A percentile compares a stretch with the other conserved stretches of the same genome.
Evolutionary conservation across 2,888 invertebrate species (phyloP).

Genomic region (Erannis defoliaria): DNA sequence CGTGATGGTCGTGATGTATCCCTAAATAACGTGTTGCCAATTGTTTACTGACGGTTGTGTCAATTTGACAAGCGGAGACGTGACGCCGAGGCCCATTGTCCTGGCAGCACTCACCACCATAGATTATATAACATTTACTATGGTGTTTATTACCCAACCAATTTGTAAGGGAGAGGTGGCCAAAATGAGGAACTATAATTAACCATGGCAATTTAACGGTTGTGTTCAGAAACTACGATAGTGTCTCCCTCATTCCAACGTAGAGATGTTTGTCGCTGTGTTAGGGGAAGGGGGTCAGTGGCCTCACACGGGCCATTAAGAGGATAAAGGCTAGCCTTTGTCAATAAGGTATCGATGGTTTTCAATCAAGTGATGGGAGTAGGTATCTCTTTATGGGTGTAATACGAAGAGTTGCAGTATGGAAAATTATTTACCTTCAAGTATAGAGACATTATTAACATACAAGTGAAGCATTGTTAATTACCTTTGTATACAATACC

Average conservation of each 20-base stretch:
- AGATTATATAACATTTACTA: not conserved
- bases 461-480: too few relatives aligned
- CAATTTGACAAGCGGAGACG: conserved; percentile 58
- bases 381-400: conserved; percentile 30
- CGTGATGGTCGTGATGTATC: conserved; percentile 25
- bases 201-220: not conserved
- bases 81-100: conserved; percentile 44
- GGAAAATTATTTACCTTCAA: too few relatives aligned
- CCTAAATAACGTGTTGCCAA: conserved; percentile 37
- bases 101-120: conserved; percentile 24
- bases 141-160: not conserved
- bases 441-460: too few relatives aligned
- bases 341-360: conserved; percentile 55
- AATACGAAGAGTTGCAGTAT: conserved; percentile 31
- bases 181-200: not conserved
- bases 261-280: not conserved
- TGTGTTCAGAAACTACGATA: not conserved
- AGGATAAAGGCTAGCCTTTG: conserved; percentile 52
- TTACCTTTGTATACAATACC: not conserved
- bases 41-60: conserved; percentile 58
- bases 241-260: not conserved
- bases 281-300: conserved; percentile 41
- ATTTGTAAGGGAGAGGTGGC: not conserved
- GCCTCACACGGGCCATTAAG: conserved; percentile 49
- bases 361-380: conserved; percentile 50